Conservation (phyloP, 2,797 vertebrate genomes). For the Dendrocincla fuliginosa region DNA sequence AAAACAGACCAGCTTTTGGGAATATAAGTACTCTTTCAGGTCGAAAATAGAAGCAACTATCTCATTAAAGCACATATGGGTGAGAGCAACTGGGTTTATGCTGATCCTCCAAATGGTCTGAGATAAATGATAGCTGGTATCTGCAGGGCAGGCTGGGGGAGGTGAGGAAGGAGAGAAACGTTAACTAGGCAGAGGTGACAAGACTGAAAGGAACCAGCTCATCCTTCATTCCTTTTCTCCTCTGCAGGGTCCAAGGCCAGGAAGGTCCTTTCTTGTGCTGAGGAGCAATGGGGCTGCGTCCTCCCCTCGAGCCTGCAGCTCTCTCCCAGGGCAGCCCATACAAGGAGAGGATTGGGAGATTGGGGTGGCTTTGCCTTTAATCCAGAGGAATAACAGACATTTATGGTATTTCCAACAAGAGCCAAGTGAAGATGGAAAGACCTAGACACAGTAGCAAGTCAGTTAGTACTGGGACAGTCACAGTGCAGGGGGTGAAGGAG, state of each 20-base stretch:
- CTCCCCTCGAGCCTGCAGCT: neutral
- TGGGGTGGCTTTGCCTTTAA: neutral
- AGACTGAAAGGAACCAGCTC: neutral
- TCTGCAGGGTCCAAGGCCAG: neutral
- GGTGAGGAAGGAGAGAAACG: neutral
- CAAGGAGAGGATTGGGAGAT: neutral
- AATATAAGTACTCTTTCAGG: neutral
- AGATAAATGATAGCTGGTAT: neutral
- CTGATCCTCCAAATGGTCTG: accelerated
- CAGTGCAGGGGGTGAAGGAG: neutral
- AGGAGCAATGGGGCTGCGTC: neutral
- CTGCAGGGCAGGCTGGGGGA: neutral
- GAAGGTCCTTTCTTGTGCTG: neutral
- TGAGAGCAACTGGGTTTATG: neutral
- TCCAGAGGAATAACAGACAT: neutral
- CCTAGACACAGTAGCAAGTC: neutral
- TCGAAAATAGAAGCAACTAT: neutral
- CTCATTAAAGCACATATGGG: neutral
- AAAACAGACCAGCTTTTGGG: neutral
- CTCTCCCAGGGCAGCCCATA: neutral
- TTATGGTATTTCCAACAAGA: neutral
- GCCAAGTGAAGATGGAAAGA: neutral
- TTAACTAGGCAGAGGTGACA: neutral
- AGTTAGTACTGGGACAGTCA: neutral
- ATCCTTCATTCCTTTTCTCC: neutral